A percentile compares a stretch with the other conserved stretches of the same genome.
These are phyloP conservation scores for Ditula angustiorana DNA, from an alignment of 2,888 invertebrate genomes.

Conservation along the genomic window DNA sequence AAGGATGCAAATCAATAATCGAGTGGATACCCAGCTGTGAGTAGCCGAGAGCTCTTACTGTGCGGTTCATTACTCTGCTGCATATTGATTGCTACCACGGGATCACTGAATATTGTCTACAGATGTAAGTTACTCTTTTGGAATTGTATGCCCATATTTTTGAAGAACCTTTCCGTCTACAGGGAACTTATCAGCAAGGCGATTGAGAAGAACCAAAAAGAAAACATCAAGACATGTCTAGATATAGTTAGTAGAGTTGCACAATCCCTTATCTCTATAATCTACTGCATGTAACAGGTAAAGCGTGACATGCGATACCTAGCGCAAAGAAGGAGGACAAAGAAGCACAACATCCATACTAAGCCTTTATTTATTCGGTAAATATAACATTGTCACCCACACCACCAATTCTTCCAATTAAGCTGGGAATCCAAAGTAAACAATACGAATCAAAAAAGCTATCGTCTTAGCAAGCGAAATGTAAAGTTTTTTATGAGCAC, in stretches of 20 bases:
- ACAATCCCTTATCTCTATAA: constrained; percentile 36
- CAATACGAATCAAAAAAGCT: background rate
- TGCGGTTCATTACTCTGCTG: constrained; percentile 72
- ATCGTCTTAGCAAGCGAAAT: background rate
- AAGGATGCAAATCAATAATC: constrained; percentile 79
- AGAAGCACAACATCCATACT: constrained; percentile 7
- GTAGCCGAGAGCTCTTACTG: constrained; percentile 65
- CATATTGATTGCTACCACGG: constrained; percentile 80
- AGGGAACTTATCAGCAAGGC: constrained; percentile 17
- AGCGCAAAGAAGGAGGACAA: constrained; percentile 30
- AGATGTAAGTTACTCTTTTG: constrained; percentile 62
- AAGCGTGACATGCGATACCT: constrained; percentile 30
- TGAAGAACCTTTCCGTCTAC: background rate
- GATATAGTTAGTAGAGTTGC: constrained; percentile 24
- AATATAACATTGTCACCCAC: background rate
- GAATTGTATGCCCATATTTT: constrained; percentile 19
- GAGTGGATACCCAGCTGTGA: constrained; percentile 69
- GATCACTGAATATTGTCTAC: constrained; percentile 65
- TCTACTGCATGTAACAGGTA: constrained; percentile 39
- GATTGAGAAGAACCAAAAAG: constrained; percentile 4
- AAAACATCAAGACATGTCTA: constrained; percentile 16
- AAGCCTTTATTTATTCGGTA: constrained; percentile 14
- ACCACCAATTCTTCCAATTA: background rate
- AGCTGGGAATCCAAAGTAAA: background rate
- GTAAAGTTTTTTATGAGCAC: constrained; percentile 20